Conservation (phyloP, 2,113 vertebrate genomes). For the Semnopithecus entellus region DNA sequence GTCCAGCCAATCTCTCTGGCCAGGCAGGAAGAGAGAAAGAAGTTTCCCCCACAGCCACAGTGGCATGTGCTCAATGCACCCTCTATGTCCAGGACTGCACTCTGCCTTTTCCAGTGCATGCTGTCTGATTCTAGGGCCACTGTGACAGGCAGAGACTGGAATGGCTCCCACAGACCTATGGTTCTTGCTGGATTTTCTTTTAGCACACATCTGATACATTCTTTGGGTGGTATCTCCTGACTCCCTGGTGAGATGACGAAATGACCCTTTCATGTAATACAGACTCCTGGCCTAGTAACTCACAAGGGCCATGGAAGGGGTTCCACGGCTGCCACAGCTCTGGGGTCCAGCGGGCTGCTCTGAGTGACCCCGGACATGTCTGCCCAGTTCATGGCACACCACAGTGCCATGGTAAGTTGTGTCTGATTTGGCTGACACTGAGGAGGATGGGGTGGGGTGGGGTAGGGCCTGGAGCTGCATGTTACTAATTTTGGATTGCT, state of each 20-base stretch:
- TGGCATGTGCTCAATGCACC: accelerated
- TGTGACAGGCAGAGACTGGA: not conserved
- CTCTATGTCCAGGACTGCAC: not conserved
- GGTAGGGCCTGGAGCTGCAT: not conserved
- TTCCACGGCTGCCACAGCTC: not conserved
- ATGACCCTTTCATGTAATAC: not conserved
- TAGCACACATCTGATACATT: not conserved
- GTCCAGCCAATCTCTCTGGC: not conserved
- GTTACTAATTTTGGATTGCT: not conserved
- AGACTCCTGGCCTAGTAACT: not conserved
- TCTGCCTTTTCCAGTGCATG: not conserved
- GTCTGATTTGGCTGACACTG: not conserved
- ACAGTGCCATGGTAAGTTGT: not conserved
- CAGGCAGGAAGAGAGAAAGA: not conserved
- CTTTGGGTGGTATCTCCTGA: not conserved
- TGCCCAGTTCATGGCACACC: not conserved
- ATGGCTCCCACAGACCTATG: not conserved
- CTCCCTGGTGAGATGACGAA: not conserved
- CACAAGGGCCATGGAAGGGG: not conserved
- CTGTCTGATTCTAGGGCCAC: too few species aligned
- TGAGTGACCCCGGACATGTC: not conserved
- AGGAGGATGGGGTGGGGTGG: not conserved
- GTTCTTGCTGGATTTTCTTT: not conserved
- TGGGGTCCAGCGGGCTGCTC: not conserved
- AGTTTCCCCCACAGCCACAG: not conserved